Percentiles rank a stretch among this genome's conserved stretches.
phyloP scores from a whole-genome alignment of 2,797 vertebrate species.

The Melanotaenia boesemani region DNA sequence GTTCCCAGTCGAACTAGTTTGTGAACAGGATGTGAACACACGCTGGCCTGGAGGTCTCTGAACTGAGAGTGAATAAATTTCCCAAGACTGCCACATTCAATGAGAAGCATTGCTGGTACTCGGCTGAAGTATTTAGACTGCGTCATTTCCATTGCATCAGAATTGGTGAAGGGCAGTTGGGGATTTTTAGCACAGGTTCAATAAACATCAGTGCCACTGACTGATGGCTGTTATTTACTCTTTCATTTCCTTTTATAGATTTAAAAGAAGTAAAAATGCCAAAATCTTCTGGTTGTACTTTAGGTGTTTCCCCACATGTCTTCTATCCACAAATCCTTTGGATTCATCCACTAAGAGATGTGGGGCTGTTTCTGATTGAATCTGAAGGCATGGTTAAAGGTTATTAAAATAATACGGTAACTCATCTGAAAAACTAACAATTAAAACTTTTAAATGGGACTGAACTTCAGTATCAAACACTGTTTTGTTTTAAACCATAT shows the following conservation, averaged over 20 bases:
- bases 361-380: background rate
- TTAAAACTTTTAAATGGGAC: no score
- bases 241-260: constrained; percentile 14
- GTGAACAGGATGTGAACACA: no score
- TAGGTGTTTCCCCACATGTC: background rate
- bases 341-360: background rate
- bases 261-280: constrained; percentile 16
- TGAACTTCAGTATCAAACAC: no score
- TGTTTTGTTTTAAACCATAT: no score
- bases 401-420: background rate
- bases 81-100: no score
- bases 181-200: background rate
- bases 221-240: constrained; percentile 4
- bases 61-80: no score
- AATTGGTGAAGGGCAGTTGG: background rate
- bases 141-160: background rate
- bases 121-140: background rate
- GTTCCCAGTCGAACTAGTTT: no score
- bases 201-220: background rate
- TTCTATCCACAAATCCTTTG: background rate
- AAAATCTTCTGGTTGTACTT: background rate
- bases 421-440: no score
- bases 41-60: no score
- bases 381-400: background rate
- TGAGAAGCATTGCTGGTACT: no score